Base-by-base conservation (phyloP, 2,888 invertebrate species). In the Hartigia nigra region DNA sequence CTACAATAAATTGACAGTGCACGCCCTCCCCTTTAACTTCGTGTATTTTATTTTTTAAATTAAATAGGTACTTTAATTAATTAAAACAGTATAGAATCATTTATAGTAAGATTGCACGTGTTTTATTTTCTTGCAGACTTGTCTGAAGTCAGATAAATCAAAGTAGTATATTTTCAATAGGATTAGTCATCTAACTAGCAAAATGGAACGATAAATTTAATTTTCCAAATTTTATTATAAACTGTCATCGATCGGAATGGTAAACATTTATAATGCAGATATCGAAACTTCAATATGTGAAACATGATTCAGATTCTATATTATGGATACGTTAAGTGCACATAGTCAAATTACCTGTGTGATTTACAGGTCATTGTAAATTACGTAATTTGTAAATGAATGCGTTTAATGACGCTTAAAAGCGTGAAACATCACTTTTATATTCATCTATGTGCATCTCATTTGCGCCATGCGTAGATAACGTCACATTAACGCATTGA, bases 1-100 rank as follows among this genome's bases (percentile, higher is more conserved):
- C 69, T 79, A 79, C 74, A 72, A 14, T 72, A 31, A 72, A 34
- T 72, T 55, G 55, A 23, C 55, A 55, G 23, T 9, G 9, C 39
- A 14, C 39, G 39, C 39, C 39, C 5, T 39, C 39, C 5, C 14
- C 23, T 55, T 55, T 5, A 23, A 55, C 23, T 55, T 14, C 5
- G 9, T 55, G 23, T 2, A 23, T 9, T 23, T 2, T 1, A 0
- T 23, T 55, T 39, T 23, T 55, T 9, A 23, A 23, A 55, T 55
- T 2, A 55, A 23, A 23, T 55, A 34, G 34, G 34, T 34, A 23
- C 14, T 23, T 55, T 55, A 5, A 55, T 55, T 23, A 55, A 55
- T 55, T 23, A 55, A 55, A 23, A 55, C 9, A 23, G 55, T 55
- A 23, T 9, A 23, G 39, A 55, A 9, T 14, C 23, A 55, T 23